Percentiles rank a stretch among this genome's conserved stretches.
Evolutionary conservation across 1,140 invertebrate genomes (phyloP).

Genomic region (Neodiprion lecontei): DNA sequence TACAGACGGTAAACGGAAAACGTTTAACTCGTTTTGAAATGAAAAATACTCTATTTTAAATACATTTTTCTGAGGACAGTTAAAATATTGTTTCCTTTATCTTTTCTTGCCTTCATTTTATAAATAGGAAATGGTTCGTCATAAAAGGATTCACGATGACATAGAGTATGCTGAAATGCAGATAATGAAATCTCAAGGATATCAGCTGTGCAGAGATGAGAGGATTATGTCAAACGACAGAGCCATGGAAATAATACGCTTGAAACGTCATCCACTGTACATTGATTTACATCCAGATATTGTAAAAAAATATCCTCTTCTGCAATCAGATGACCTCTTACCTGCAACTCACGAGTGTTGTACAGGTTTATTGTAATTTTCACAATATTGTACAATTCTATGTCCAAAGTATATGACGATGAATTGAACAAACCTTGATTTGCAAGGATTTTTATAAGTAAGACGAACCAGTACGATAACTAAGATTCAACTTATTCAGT

Average conservation of each 20-base stretch:
- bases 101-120: neutral
- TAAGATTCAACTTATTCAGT: too few species aligned
- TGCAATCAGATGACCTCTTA: constrained; percentile 20
- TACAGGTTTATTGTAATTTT: constrained; percentile 8
- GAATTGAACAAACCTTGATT: too few species aligned
- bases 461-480: too few species aligned
- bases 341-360: constrained; percentile 2
- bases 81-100: too few species aligned
- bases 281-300: constrained; percentile 13
- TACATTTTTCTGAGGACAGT: neutral
- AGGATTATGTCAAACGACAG: constrained; percentile 8
- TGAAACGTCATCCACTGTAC: constrained; percentile 16
- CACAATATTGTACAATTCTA: neutral
- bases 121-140: constrained; percentile 7
- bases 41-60: neutral
- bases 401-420: neutral
- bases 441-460: too few species aligned
- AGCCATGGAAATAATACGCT: constrained; percentile 13
- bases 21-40: too few species aligned
- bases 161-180: constrained; percentile 21
- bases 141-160: constrained; percentile 11
- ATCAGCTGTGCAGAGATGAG: constrained; percentile 7
- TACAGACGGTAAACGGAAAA: constrained; percentile 12
- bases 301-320: constrained; percentile 20
- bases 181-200: constrained; percentile 20